Evolutionary conservation across 1,140 invertebrate genomes (phyloP), one percentile per base, ranked within the genome.

Genomic region (Megalopta genalis): DNA sequence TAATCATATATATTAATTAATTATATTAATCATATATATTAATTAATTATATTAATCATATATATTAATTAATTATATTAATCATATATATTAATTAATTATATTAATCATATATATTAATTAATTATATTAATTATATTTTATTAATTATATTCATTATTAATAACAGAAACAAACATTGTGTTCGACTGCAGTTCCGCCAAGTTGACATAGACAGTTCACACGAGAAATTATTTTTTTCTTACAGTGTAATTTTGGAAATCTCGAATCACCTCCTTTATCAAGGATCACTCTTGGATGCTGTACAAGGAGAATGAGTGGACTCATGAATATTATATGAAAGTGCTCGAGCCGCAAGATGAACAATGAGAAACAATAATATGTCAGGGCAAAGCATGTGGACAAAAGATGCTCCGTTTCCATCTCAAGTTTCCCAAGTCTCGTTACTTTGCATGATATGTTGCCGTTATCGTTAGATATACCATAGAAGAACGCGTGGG

Each of bases 391-490:
- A 66, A 46, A 76, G 39, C 25, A 25, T 9, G 21, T 69, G 23
- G 23, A 7, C 64, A 32, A 59, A 39, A 42, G 18, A 67, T 27
- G 25, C 21, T 68, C 57, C 52, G 7, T n/a, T 65, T 46, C 42
- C 27, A 6, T 54, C 18, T 64, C 5, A 8, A 39, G 37, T 52
- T 39, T 57, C 75, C 32, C 32, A 10, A 39, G 66, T 46, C 12
- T 68, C n/a, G 42, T 66, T 42, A 68, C 8, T 49, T 66, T 16
- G 27, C 46, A 23, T 37, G 54, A 80, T 68, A 76, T 69, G 71
- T 80, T 21, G 52, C 16, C n/a, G 32, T 52, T 25, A 66, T 52
- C 25, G 18, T 52, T 7, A 63, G 46, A 32, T 64, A 52, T 21
- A 52, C 49, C 68, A 8, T n/a, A 18, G 49, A 52, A 52, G 16